These are phyloP conservation scores for Drosophila melanica DNA, from an alignment of 1,140 invertebrate species.

Conservation along the genomic window DNA sequence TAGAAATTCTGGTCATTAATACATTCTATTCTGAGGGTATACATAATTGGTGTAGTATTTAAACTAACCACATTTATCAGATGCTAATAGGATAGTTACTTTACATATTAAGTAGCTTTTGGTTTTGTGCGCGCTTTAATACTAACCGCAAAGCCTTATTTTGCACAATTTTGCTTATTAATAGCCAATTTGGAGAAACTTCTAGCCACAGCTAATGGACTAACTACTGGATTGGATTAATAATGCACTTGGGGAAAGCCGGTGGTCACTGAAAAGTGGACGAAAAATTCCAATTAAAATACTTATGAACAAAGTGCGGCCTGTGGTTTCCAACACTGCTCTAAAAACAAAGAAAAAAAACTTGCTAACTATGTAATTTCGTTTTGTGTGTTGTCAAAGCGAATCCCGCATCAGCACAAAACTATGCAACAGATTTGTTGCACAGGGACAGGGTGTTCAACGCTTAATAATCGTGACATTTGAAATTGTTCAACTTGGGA, in stretches of 20 bases:
- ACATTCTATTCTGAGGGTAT: no score
- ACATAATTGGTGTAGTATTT: no score
- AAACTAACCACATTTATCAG: no score
- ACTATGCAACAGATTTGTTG: slow-evolving; percentile 25
- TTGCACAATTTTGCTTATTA: not conserved
- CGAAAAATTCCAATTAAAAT: slow-evolving; percentile 43
- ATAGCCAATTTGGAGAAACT: slow-evolving; percentile 4
- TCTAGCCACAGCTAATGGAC: slow-evolving; percentile 6
- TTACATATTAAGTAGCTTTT: no score
- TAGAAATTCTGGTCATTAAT: no score
- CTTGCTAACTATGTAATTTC: slow-evolving; percentile 33
- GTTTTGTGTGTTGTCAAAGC: slow-evolving; percentile 38
- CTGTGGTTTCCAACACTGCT: slow-evolving; percentile 26
- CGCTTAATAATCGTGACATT: slow-evolving; percentile 52
- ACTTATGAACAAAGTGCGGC: slow-evolving; percentile 23
- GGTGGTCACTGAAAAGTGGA: not conserved
- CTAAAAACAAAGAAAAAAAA: not conserved
- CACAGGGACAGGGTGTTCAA: no score
- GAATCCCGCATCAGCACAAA: slow-evolving; percentile 25
- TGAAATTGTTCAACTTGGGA: slow-evolving; percentile 36
- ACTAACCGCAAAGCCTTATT: no score
- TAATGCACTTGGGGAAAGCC: slow-evolving; percentile 2
- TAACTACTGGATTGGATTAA: not conserved
- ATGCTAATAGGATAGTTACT: no score
- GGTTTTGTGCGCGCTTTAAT: no score